phyloP scores from a whole-genome alignment of 2,113 vertebrate genomes.

The Natator depressus region DNA sequence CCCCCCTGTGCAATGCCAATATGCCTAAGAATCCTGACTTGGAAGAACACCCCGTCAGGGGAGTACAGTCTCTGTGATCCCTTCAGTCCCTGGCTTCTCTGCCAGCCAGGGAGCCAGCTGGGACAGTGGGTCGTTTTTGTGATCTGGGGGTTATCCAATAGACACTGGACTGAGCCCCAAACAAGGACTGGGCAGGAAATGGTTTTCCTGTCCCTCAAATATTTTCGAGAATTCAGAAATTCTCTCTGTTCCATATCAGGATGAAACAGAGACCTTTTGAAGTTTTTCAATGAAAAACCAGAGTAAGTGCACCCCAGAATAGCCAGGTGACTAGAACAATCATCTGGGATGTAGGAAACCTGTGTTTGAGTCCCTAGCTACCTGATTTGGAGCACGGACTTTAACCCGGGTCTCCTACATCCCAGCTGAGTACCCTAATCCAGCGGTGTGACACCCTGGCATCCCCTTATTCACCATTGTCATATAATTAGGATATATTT shows the following conservation, averaged over 20 bases:
- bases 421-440: neutral
- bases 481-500: no score
- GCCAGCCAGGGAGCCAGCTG: neutral
- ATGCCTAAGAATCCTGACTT: neutral
- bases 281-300: neutral
- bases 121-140: neutral
- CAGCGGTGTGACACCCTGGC: no score
- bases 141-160: neutral
- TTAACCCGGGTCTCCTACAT: neutral
- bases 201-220: neutral
- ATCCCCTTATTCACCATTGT: no score
- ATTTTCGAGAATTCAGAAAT: neutral
- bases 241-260: neutral
- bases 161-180: neutral
- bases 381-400: neutral
- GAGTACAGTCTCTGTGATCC: neutral
- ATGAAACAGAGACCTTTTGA: neutral
- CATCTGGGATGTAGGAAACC: neutral
- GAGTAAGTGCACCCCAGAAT: neutral
- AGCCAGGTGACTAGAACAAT: no score
- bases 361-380: neutral
- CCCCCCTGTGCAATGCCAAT: neutral
- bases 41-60: neutral
- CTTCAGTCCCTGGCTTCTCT: neutral
- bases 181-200: neutral